Conservation (phyloP, 2,113 vertebrate species). For the Octodon degus region DNA sequence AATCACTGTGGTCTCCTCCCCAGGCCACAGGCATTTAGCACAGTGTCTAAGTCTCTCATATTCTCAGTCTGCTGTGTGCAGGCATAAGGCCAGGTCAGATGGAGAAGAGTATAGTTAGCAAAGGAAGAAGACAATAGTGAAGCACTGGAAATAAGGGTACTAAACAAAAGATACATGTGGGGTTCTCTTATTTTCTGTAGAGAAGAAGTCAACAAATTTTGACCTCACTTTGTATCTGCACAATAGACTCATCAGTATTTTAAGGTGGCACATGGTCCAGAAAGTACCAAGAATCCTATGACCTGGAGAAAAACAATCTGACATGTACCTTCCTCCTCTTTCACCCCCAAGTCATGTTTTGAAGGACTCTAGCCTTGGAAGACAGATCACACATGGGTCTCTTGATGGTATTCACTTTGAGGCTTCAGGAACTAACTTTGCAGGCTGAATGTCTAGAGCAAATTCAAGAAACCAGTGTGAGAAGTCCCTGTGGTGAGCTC, state of each 20-base stretch:
- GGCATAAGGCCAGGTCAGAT: background rate
- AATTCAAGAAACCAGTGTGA: background rate
- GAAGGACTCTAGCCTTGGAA: background rate
- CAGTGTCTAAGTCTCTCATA: background rate
- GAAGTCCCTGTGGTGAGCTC: background rate
- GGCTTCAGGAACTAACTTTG: background rate
- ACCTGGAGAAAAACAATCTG: background rate
- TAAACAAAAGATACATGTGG: background rate
- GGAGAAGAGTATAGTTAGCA: background rate
- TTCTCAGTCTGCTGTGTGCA: background rate
- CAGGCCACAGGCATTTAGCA: background rate
- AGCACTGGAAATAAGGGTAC: no score
- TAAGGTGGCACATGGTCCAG: background rate
- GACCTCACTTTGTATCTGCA: background rate
- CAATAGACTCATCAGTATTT: background rate
- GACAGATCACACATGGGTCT: background rate
- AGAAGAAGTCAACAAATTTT: background rate
- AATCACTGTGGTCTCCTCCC: conserved; percentile 18
- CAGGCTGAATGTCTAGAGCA: background rate
- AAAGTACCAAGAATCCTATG: background rate
- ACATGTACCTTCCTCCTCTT: background rate
- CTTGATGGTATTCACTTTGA: background rate
- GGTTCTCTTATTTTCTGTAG: background rate
- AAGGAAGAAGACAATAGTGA: background rate
- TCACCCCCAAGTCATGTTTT: background rate